Evolutionary conservation across 2,797 vertebrate genomes (phyloP).

Genomic region (Enoplosus armatus): DNA sequence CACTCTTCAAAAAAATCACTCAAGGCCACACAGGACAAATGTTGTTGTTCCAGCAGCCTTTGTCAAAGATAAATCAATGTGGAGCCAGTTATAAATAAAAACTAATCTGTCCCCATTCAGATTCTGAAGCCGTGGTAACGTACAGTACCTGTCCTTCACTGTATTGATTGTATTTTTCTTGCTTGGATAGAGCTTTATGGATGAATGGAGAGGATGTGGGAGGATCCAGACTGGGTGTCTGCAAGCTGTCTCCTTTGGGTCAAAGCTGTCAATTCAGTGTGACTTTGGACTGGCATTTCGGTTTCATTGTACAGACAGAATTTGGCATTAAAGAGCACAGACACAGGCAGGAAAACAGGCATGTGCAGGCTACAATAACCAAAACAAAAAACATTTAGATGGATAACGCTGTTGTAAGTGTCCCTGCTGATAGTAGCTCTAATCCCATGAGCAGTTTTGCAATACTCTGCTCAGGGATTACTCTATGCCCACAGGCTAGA

Average conservation of each 20-base stretch:
- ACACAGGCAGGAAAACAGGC: not conserved
- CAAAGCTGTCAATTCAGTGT: slow-evolving; percentile 56
- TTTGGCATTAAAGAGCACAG: slow-evolving; percentile 12
- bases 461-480: slow-evolving; percentile 59
- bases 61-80: slow-evolving; percentile 61
- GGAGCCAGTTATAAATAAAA: slow-evolving; percentile 54
- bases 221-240: slow-evolving; percentile 65
- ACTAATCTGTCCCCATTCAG: slow-evolving; percentile 46
- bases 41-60: slow-evolving; percentile 47
- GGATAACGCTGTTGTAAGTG: slow-evolving; percentile 27
- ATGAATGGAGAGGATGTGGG: slow-evolving; percentile 64
- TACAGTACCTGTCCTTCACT: slow-evolving; percentile 43
- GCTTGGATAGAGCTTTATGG: slow-evolving; percentile 52
- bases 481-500: slow-evolving; percentile 26
- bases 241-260: slow-evolving; percentile 54
- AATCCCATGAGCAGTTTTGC: slow-evolving; percentile 54
- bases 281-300: slow-evolving; percentile 42
- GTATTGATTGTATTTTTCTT: slow-evolving; percentile 63
- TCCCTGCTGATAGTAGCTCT: slow-evolving; percentile 41
- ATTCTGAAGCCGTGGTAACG: slow-evolving; percentile 18
- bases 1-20: slow-evolving; percentile 47
- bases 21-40: slow-evolving; percentile 37
- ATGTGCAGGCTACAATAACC: not conserved
- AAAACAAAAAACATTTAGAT: not conserved
- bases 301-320: slow-evolving; percentile 23